Percentiles rank a stretch among this genome's conserved stretches.
These are phyloP conservation scores for Globicephala melas DNA, from an alignment of 2,113 vertebrate genomes.

Conservation along the genomic window DNA sequence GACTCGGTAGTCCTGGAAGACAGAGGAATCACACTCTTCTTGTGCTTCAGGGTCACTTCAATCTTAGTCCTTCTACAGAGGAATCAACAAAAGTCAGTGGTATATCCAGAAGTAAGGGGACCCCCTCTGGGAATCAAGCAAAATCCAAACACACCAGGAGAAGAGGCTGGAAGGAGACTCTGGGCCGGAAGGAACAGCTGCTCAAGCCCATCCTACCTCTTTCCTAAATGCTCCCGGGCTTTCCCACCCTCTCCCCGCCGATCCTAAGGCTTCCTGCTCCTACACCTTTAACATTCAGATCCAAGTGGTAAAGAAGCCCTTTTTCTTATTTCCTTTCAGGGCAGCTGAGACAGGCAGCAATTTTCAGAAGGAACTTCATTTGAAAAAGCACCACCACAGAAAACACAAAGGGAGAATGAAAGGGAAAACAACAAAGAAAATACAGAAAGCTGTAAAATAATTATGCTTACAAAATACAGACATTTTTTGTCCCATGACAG, in stretches of 20 bases:
- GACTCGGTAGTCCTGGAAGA: not conserved
- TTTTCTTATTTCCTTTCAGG: not conserved
- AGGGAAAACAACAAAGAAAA: slow-evolving; percentile 25
- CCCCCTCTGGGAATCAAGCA: not conserved
- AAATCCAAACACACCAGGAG: not conserved
- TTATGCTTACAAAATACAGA: not conserved
- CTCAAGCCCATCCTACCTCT: too few species aligned
- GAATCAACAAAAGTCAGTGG: not conserved
- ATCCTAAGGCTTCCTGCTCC: not conserved
- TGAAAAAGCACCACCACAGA: not conserved
- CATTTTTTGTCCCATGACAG: not conserved
- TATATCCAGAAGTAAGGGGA: not conserved
- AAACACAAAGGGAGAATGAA: slow-evolving; percentile 8
- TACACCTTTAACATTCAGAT: not conserved
- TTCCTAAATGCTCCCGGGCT: not conserved
- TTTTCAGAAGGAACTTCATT: slow-evolving; percentile 36
- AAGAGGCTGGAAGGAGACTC: not conserved
- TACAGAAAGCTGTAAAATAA: not conserved
- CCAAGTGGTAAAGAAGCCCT: not conserved
- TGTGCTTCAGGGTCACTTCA: not conserved
- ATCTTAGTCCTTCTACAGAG: not conserved
- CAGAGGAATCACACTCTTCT: not conserved
- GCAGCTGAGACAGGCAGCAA: not conserved
- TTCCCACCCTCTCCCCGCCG: not conserved
- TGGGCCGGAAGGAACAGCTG: not conserved